Conservation (phyloP, 1,140 invertebrate genomes). For the Pseudoatta argentina region DNA sequence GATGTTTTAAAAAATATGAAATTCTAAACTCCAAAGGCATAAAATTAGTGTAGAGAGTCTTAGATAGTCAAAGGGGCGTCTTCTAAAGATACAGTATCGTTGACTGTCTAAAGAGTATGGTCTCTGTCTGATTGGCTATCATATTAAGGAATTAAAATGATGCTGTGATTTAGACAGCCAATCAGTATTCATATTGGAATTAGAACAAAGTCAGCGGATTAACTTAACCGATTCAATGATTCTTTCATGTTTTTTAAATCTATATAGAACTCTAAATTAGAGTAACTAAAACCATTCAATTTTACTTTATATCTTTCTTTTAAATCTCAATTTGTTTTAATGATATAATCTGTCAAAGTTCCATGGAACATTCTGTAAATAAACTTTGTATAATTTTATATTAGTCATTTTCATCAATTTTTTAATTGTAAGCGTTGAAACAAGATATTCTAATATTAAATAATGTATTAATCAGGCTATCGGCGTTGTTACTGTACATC, state of each 20-base stretch:
- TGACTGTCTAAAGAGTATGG: too few relatives aligned
- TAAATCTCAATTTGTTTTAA: background rate
- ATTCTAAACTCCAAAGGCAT: too few relatives aligned
- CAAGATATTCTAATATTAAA: conserved; percentile 39
- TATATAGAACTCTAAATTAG: background rate
- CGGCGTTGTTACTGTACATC: conserved; percentile 53
- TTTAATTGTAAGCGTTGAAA: background rate
- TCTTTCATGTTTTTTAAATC: too few relatives aligned
- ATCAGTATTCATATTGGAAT: too few relatives aligned
- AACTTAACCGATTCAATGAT: too few relatives aligned
- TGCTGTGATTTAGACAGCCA: too few relatives aligned
- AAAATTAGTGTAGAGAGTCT: background rate
- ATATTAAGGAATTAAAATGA: too few relatives aligned
- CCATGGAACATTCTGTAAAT: background rate
- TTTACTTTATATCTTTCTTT: background rate
- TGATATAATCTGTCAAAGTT: background rate
- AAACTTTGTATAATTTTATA: conserved; percentile 27
- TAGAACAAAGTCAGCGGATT: too few relatives aligned
- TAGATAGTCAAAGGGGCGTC: too few relatives aligned
- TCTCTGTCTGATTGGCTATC: too few relatives aligned
- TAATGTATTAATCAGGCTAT: background rate
- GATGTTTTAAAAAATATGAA: background rate
- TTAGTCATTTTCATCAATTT: conserved; percentile 26
- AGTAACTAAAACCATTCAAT: background rate
- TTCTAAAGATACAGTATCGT: too few relatives aligned